Percentiles rank a stretch among this genome's conserved stretches.
phyloP scores from a whole-genome alignment of 2,888 invertebrate genomes.

The Digitonthophagus gazella region DNA sequence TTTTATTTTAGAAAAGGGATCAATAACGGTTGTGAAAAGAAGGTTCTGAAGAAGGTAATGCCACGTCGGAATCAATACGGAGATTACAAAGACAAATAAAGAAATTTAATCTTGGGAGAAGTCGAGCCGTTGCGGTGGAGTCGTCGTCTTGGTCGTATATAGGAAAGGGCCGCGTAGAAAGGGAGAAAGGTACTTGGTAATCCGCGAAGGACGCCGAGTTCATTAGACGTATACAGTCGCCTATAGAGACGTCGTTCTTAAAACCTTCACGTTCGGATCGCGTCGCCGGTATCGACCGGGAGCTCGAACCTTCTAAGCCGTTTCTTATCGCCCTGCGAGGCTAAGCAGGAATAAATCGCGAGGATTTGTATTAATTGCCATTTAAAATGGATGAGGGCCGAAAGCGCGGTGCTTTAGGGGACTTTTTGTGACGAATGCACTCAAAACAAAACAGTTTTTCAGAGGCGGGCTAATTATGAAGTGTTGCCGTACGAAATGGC shows the following conservation, averaged over 20 bases:
- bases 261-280: constrained; percentile 25
- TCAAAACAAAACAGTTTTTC: background rate
- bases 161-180: constrained; percentile 7
- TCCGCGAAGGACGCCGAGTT: constrained; percentile 46
- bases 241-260: constrained; percentile 18
- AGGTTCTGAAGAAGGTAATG: background rate
- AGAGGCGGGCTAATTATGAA: background rate
- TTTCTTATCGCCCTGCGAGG: background rate
- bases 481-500: background rate
- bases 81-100: constrained; percentile 30
- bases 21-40: background rate
- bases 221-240: constrained; percentile 40
- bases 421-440: background rate
- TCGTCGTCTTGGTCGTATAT: constrained; percentile 4
- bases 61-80: constrained; percentile 24
- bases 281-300: constrained; percentile 24
- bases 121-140: constrained; percentile 16
- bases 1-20: background rate
- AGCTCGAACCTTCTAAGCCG: constrained; percentile 17
- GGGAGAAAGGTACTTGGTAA: constrained; percentile 32
- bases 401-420: background rate
- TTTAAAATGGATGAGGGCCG: constrained; percentile 1
- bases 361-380: constrained; percentile 3
- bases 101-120: constrained; percentile 28
- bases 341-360: background rate